These are phyloP conservation scores for Cercocebus atys DNA, from an alignment of 2,113 vertebrate species.

Conservation along the genomic window DNA sequence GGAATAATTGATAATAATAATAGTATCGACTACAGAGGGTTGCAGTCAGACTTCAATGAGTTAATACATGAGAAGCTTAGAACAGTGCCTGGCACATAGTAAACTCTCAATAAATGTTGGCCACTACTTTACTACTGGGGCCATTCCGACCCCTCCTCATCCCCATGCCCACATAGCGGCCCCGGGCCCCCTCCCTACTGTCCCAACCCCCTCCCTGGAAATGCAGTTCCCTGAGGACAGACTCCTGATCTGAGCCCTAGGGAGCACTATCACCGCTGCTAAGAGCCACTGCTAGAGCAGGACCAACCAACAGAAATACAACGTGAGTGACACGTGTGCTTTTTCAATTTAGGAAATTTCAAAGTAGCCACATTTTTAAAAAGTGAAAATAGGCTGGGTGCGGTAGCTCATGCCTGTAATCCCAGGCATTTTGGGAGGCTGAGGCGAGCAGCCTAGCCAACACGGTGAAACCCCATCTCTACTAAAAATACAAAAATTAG, in stretches of 20 bases:
- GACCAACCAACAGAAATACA: neutral
- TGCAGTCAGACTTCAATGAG: neutral
- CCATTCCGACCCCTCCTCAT: too few relatives aligned
- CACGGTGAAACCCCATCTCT: neutral
- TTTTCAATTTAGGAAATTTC: slow-evolving; percentile 39
- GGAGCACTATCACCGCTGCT: neutral
- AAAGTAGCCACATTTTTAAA: neutral
- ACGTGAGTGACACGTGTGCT: neutral
- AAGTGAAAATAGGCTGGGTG: neutral
- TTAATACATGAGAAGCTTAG: neutral
- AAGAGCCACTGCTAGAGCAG: neutral
- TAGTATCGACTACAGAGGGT: neutral
- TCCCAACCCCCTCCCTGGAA: neutral
- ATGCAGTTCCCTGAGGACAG: neutral
- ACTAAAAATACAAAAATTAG: neutral
- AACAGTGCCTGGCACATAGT: neutral
- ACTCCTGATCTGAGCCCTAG: neutral
- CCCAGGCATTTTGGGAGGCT: neutral
- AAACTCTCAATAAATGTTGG: neutral
- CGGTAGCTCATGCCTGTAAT: neutral
- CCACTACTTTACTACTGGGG: neutral
- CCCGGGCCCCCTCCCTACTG: fast-evolving
- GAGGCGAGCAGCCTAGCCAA: neutral
- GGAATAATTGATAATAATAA: neutral
- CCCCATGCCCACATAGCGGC: neutral